Evolutionary conservation across 2,113 vertebrate species (phyloP).

Genomic region (Alaudala cheleensis): DNA sequence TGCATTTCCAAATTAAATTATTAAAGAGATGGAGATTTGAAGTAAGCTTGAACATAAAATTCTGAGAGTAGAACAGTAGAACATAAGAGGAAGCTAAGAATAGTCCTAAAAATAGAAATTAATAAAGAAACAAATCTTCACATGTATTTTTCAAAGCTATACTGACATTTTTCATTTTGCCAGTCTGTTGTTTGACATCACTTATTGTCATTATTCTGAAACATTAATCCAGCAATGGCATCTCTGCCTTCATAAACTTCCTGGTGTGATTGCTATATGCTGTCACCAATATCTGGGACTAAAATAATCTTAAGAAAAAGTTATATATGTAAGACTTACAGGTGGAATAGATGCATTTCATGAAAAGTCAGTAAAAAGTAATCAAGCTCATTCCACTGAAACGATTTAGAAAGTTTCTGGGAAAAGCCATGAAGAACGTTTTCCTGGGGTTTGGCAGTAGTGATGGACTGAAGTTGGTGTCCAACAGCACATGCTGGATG

Average conservation of each 20-base stretch:
- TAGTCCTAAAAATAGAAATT: neutral
- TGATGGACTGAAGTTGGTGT: neutral
- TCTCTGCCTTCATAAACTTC: neutral
- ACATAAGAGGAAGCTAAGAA: neutral
- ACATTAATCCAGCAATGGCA: constrained; percentile 16
- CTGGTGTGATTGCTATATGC: neutral
- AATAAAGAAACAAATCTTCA: neutral
- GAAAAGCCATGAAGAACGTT: neutral
- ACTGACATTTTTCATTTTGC: constrained; percentile 23
- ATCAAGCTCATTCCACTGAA: neutral
- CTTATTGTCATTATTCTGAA: constrained; percentile 40
- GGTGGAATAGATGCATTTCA: neutral
- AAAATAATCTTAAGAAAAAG: neutral
- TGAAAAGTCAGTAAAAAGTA: neutral
- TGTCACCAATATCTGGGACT: neutral
- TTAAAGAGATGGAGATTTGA: neutral
- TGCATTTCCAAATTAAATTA: neutral
- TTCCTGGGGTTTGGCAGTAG: neutral
- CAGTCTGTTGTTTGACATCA: constrained; percentile 21
- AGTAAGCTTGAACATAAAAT: neutral
- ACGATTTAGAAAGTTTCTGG: neutral
- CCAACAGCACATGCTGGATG: neutral
- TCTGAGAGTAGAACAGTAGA: neutral
- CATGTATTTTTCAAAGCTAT: neutral
- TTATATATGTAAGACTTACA: neutral